Evolutionary conservation across 2,888 invertebrate genomes (phyloP), one percentile per base, ranked within the genome.

Genomic region (Drosophila rellima): DNA sequence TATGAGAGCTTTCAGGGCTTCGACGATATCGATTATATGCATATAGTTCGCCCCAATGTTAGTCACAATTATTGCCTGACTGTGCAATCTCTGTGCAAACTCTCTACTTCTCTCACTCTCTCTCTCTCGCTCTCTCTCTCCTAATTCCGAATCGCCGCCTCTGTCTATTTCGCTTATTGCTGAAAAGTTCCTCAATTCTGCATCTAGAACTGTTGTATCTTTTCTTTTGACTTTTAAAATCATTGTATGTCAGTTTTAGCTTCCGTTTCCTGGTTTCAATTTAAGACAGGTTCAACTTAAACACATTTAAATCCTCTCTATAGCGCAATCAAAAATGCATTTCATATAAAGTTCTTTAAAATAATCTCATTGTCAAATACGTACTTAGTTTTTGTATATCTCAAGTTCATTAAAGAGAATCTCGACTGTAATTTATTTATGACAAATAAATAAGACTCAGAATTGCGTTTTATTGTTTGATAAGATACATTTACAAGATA

Each of bases 1-100:
- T 13, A 44, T 37, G 47, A 15, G 15, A 47, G 26, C 18, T 23
- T 54, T 47, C 17, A 44, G 40, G 62, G 50, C 51, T 17, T 42
- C 37, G 2, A 5, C 11, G 18, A 8, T 10, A 33, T 52, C 13
- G 42, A 44, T 37, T 40, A 63, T 13, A 33, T 33, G 31, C 8
- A 33, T 11, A 20, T 5, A 31, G 31, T 13, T 31, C 31, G 6
- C 3, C 29, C 18, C 52, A 54, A 54, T 47, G 61, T 33, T 42
- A 54, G 20, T 23, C 17, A 26, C 13, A 63, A 44, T 51, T 33
- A 15, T 39, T 40, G 18, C 18, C 37, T 26, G 35, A 39, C 26
- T 52, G 31, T n/a, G 8, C 18, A 39, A 13, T 5, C 13, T 29
- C n/a, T 37, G 11, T 7, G 15, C 18, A n/a, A 26, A 26, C 26